Percentiles rank a stretch among this genome's conserved stretches.
phyloP scores from a whole-genome alignment of 2,888 invertebrate genomes.

The Arge pagana region DNA sequence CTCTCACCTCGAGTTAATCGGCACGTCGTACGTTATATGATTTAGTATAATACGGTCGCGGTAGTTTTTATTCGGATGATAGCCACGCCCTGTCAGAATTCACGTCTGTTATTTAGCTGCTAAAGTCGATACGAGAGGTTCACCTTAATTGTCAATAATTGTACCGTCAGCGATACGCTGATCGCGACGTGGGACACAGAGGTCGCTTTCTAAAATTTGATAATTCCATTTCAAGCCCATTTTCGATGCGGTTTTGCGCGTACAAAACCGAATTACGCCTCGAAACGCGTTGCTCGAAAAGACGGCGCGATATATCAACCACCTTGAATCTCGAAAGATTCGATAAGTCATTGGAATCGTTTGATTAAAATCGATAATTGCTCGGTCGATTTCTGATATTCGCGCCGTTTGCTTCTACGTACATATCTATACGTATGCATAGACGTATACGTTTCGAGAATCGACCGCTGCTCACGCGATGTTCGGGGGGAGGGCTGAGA shows the following conservation, averaged over 20 bases:
- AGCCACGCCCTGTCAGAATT: conserved; percentile 1
- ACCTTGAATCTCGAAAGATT: conserved; percentile 4
- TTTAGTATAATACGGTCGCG: conserved; percentile 2
- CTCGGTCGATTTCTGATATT: background rate
- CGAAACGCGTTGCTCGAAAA: background rate
- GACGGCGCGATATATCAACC: background rate
- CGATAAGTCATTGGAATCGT: conserved; percentile 15
- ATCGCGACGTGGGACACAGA: background rate
- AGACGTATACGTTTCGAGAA: too few relatives aligned
- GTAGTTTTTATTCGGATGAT: conserved; percentile 8
- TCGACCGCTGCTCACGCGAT: too few relatives aligned
- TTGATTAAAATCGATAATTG: conserved; percentile 11
- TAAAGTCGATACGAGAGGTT: background rate
- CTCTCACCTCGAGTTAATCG: conserved; percentile 20
- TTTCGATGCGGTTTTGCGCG: too few relatives aligned
- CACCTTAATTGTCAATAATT: conserved; percentile 16
- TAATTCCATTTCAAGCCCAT: conserved; percentile 7
- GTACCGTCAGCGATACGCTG: conserved; percentile 2
- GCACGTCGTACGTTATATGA: conserved; percentile 13
- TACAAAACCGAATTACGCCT: conserved; percentile 16
- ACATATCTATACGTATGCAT: too few relatives aligned
- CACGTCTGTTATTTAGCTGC: background rate
- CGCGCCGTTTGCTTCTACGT: too few relatives aligned
- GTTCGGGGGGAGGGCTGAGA: too few relatives aligned
- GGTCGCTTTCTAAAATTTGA: conserved; percentile 16